Evolutionary conservation across 2,113 vertebrate species (phyloP).

Genomic region (Camelus bactrianus): DNA sequence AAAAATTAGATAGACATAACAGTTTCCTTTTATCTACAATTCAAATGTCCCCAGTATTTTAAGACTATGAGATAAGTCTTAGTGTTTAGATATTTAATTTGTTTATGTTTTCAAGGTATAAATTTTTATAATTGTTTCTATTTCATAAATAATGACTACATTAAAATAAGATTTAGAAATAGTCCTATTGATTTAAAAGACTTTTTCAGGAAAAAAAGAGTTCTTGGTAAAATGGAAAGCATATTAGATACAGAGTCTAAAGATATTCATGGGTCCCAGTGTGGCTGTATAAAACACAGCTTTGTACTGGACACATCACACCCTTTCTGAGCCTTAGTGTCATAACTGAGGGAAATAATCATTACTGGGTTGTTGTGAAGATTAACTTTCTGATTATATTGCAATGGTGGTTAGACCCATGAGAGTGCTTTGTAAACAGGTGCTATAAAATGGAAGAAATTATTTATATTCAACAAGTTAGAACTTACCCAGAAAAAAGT

Average conservation of each 20-base stretch:
- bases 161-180: slow-evolving; percentile 7
- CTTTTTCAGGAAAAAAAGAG: slow-evolving; percentile 5
- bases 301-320: neutral
- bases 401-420: neutral
- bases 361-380: neutral
- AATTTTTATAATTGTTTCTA: neutral
- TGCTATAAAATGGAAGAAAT: neutral
- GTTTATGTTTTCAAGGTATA: neutral
- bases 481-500: neutral
- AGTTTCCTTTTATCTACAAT: neutral
- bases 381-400: neutral
- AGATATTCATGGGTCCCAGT: neutral
- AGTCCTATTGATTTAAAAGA: neutral
- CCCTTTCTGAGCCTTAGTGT: neutral
- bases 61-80: neutral
- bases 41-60: neutral
- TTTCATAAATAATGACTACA: neutral
- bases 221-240: neutral
- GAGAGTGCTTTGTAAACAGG: neutral
- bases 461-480: neutral
- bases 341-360: neutral
- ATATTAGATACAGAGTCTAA: neutral
- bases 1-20: neutral
- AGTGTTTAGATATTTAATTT: neutral
- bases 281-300: neutral